These are phyloP conservation scores for Pholis gunnellus DNA, from an alignment of 2,113 vertebrate genomes.

Conservation along the genomic window DNA sequence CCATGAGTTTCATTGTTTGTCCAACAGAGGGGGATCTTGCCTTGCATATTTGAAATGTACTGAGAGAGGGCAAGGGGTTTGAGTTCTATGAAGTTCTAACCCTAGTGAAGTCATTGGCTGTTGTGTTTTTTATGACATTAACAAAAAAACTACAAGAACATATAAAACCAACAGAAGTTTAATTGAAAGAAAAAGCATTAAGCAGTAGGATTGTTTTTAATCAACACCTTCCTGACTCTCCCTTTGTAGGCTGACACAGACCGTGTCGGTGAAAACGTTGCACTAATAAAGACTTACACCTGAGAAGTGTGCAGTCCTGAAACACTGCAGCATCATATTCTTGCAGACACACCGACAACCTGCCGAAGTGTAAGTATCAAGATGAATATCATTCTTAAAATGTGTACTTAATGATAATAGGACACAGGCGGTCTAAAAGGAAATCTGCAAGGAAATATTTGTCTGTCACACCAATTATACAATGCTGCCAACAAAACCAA, in stretches of 20 bases:
- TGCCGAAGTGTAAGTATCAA: not conserved
- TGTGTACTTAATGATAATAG: not conserved
- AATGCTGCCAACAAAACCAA: not conserved
- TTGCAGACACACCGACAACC: not conserved
- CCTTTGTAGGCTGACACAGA: not conserved
- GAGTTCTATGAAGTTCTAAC: not conserved
- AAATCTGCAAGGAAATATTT: not conserved
- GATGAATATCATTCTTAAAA: not conserved
- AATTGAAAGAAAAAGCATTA: not conserved
- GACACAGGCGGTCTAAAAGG: not conserved
- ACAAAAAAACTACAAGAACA: not conserved
- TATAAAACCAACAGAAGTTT: not conserved
- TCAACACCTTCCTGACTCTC: not conserved
- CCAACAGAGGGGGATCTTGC: conserved; percentile 46
- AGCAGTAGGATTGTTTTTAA: not conserved
- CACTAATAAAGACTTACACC: not conserved
- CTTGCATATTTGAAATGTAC: not conserved
- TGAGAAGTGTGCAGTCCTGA: not conserved
- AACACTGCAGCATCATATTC: not conserved
- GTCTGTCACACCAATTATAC: not conserved
- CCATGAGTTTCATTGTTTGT: conserved; percentile 1
- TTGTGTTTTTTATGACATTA: not conserved
- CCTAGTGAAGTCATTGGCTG: not conserved
- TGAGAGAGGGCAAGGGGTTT: not conserved
- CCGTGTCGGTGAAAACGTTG: not conserved